Conservation (phyloP, 2,113 vertebrate genomes). For the Pithys albifrons region DNA sequence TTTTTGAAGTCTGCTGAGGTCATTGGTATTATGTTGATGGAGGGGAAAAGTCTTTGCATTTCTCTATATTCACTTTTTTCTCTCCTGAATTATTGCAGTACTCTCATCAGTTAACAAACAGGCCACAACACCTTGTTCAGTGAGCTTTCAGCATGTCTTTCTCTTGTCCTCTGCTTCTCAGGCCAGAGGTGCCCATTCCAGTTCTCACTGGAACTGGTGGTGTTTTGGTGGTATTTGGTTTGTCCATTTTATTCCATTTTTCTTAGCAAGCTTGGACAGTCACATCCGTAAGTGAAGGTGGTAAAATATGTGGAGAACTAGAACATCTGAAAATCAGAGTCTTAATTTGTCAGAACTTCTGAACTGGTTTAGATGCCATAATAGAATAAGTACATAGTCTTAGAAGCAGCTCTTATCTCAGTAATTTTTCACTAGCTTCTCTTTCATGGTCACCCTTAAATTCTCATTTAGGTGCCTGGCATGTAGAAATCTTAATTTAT, state of each 20-base stretch:
- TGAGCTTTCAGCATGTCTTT: not conserved
- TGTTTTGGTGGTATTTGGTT: not conserved
- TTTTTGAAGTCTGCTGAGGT: not conserved
- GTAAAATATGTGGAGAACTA: not conserved
- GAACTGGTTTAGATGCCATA: not conserved
- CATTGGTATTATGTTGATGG: not conserved
- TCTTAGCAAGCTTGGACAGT: not conserved
- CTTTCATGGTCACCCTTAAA: not conserved
- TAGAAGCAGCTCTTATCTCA: not conserved
- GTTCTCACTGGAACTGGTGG: not conserved
- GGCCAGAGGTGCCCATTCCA: not conserved
- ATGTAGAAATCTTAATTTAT: not conserved
- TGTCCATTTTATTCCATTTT: not conserved
- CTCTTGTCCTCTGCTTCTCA: not conserved
- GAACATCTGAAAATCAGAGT: not conserved
- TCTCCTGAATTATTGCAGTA: not conserved
- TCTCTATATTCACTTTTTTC: not conserved
- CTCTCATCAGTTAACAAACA: not conserved
- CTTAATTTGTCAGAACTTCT: not conserved
- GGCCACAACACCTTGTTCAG: fast-evolving
- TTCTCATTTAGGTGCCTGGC: not conserved
- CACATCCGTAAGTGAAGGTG: not conserved
- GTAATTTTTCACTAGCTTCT: not conserved
- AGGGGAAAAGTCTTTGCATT: not conserved
- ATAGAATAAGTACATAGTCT: not conserved